These are phyloP conservation scores for Astyanax mexicanus DNA, from an alignment of 2,797 vertebrate species.

Conservation along the genomic window DNA sequence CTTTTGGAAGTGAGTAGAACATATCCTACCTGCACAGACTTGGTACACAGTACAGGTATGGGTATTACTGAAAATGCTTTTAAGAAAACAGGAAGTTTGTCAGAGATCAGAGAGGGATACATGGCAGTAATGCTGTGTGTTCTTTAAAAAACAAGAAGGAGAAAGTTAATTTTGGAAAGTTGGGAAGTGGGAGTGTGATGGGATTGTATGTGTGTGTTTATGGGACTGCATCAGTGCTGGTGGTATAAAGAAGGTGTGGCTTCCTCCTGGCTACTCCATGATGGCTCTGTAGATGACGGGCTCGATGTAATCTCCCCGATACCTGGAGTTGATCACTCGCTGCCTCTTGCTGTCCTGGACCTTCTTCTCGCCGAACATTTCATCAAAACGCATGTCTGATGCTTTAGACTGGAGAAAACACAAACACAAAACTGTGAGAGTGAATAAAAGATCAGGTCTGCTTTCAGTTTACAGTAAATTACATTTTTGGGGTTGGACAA, in stretches of 20 bases:
- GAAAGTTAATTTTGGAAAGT: not conserved
- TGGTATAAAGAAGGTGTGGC: conserved; percentile 19
- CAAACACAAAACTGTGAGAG: not conserved
- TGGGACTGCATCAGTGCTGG: conserved; percentile 47
- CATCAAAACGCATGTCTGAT: conserved; percentile 98
- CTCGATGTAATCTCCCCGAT: conserved; percentile 97
- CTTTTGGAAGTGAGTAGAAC: not conserved
- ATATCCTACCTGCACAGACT: not conserved
- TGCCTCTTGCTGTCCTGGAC: conserved; percentile 95
- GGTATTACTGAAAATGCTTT: not conserved
- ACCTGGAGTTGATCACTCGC: conserved; percentile 96
- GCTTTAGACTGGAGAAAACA: conserved; percentile 86
- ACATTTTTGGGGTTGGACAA: too few relatives aligned
- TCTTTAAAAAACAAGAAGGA: conserved; percentile 18
- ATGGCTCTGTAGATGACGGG: conserved; percentile 98
- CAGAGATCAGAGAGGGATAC: not conserved
- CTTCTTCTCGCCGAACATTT: conserved; percentile 96
- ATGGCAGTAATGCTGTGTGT: conserved; percentile 7
- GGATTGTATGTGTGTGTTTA: not conserved
- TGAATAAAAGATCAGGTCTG: conserved; percentile 22
- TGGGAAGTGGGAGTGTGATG: not conserved
- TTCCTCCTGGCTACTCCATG: conserved; percentile 87
- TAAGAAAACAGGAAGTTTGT: not conserved
- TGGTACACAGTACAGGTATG: not conserved
- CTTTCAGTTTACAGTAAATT: not conserved